phyloP scores from a whole-genome alignment of 1,140 invertebrate genomes.

The Zaprionus ornatus region DNA sequence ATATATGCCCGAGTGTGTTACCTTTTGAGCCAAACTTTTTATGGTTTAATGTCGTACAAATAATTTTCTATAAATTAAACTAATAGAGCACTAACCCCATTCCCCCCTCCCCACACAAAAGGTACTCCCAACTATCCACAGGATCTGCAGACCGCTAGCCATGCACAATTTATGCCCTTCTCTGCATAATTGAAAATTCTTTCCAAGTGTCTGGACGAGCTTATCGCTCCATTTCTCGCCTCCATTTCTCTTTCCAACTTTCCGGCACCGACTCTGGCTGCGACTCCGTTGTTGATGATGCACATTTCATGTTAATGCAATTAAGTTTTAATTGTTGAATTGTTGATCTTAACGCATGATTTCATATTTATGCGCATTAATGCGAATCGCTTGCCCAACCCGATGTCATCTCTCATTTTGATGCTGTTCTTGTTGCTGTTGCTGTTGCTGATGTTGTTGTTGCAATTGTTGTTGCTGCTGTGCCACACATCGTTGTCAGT shows the following conservation, averaged over 20 bases:
- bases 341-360: constrained; percentile 83
- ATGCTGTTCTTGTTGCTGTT: constrained; percentile 6
- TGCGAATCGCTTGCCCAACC: constrained; percentile 59
- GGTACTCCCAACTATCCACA: not conserved
- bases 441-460: constrained; percentile 7
- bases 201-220: constrained; percentile 28
- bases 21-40: constrained; percentile 60
- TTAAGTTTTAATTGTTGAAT: constrained; percentile 83
- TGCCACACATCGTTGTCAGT: constrained; percentile 61
- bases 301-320: constrained; percentile 82
- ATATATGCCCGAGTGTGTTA: constrained; percentile 63
- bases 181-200: constrained; percentile 53
- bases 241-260: no score
- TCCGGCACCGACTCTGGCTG: not conserved
- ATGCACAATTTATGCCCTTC: constrained; percentile 36
- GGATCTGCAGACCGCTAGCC: constrained; percentile 1
- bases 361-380: constrained; percentile 82
- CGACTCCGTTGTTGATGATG: constrained; percentile 70
- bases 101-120: not conserved
- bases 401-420: constrained; percentile 48
- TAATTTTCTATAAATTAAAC: constrained; percentile 80
- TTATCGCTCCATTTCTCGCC: constrained; percentile 25
- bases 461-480: constrained; percentile 10
- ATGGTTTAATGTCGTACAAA: constrained; percentile 70
- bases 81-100: constrained; percentile 35